phyloP scores from a whole-genome alignment of 2,888 invertebrate genomes.

The Diaphora mendica region DNA sequence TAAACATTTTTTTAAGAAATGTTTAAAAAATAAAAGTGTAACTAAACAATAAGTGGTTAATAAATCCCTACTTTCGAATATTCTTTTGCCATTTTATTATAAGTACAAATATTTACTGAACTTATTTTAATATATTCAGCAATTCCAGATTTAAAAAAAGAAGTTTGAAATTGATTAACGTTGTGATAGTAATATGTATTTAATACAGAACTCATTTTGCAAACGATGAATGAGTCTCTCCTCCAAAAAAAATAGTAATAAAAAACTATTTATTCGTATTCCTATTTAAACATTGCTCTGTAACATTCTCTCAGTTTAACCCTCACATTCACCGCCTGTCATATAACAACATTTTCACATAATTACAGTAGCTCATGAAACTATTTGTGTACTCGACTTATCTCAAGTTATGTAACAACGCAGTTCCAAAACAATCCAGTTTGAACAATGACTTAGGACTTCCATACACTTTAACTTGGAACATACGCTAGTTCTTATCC shows the following conservation, averaged over 20 bases:
- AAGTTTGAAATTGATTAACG: too few relatives aligned
- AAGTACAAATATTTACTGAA: too few relatives aligned
- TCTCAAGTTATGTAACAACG: slow-evolving; percentile 50
- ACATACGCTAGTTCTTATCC: slow-evolving; percentile 31
- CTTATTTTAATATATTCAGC: too few relatives aligned
- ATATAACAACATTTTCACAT: slow-evolving; percentile 49
- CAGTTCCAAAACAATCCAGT: slow-evolving; percentile 53
- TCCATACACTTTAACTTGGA: slow-evolving; percentile 36
- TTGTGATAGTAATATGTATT: too few relatives aligned
- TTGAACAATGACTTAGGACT: slow-evolving; percentile 52
- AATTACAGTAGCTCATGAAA: slow-evolving; percentile 48
- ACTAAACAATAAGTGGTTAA: neutral
- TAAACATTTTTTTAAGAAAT: neutral
- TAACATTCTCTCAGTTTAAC: slow-evolving; percentile 26
- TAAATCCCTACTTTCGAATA: neutral
- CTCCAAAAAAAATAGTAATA: neutral
- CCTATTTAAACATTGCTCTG: neutral
- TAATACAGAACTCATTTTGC: too few relatives aligned
- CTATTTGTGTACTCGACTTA: slow-evolving; percentile 49
- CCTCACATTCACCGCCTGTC: slow-evolving; percentile 40
- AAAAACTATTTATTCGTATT: neutral
- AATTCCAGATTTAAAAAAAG: too few relatives aligned
- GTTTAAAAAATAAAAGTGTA: neutral
- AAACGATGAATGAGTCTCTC: too few relatives aligned
- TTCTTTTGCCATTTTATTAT: neutral